Base-by-base conservation (phyloP, 2,888 invertebrate species). In the Patella depressa region DNA sequence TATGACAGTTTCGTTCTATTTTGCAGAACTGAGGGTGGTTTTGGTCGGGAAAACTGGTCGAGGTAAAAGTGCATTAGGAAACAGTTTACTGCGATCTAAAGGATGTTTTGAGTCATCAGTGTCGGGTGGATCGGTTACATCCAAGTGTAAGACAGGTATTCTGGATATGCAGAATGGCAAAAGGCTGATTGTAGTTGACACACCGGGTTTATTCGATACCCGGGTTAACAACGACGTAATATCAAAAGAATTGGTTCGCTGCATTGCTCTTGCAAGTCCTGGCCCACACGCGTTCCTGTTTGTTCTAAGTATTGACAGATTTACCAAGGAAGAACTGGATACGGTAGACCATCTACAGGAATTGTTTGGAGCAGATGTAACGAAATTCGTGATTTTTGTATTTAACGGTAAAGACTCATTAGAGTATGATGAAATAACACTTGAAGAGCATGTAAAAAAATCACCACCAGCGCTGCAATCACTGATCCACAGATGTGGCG, bases 221-320 rank as follows among this genome's bases (percentile, higher is more conserved):
- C 70, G 74, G 69, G 19, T 69, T n/a, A 69, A 72, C 65, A 77
- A 79, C 19, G 73, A 72, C 29, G 77, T 72, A n/a, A 74, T 79
- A 15, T 59, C 55, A 4, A 55, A 45, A 2, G 82, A 82, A 53
- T 75, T 82, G 3, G 57, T 59, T n/a, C 80, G 80, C 71, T 81
- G 79, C 17, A 59, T 78, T n/a, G 76, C 70, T 1, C 57, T 78
- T 71, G 74, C 77, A 12, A 73, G 79, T 2, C 81, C 81, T 14
- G 82, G 82, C 1, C 73, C 79, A 12, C 82, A 82, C 29, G 82
- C 80, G n/a, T 73, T 82, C 24, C 2, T 80, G n/a, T 74, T 80
- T 19, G 78, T 82, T 15, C 70, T 79, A 5, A 53, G 69, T 29
- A 54, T 78, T 9, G 81, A 76, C 12, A 19, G 81, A n/a, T 78